phyloP scores from a whole-genome alignment of 2,113 vertebrate species.

The Ancistrus triradiatus region DNA sequence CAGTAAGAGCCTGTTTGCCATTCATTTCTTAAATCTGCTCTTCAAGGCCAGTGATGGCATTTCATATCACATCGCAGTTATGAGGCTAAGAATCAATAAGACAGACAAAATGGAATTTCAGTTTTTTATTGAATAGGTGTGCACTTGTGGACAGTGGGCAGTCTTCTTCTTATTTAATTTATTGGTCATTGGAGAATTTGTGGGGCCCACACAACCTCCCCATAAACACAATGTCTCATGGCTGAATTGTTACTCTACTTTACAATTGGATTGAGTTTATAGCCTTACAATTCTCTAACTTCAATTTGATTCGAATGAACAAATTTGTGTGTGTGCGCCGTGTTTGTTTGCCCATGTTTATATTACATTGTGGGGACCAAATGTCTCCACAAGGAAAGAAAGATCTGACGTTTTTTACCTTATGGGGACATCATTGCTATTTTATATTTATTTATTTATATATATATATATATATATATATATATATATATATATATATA shows the following conservation, averaged over 20 bases:
- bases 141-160: not conserved
- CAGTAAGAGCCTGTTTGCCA: not conserved
- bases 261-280: conserved; percentile 35
- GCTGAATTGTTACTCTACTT: conserved; percentile 1
- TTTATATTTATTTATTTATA: no score
- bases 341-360: not conserved
- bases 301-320: conserved; percentile 1
- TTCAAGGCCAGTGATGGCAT: conserved; percentile 11
- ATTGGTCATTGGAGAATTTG: conserved; percentile 12
- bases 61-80: conserved; percentile 5
- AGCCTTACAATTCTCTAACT: not conserved
- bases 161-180: not conserved
- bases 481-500: no score
- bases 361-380: no score
- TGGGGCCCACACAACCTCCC: not conserved
- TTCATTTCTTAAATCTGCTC: not conserved
- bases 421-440: no score
- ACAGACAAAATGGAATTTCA: conserved; percentile 3
- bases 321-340: not conserved
- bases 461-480: no score
- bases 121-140: not conserved
- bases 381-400: no score
- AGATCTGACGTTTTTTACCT: no score
- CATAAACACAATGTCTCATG: conserved; percentile 1
- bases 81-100: conserved; percentile 10